Evolutionary conservation across 2,888 invertebrate genomes (phyloP).

Genomic region (Tipula helvola): DNA sequence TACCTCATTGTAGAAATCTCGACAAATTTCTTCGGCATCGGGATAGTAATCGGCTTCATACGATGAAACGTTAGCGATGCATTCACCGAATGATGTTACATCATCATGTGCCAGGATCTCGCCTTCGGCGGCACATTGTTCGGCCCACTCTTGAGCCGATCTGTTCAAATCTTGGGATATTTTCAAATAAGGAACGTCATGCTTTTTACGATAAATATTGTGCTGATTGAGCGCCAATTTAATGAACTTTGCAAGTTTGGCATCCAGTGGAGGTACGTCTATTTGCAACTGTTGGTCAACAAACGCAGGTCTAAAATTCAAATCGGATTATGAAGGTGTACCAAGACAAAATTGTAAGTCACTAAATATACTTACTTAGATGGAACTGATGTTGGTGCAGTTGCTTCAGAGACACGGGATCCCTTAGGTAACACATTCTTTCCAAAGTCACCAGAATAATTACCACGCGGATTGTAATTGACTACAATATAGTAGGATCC

Average conservation of each 20-base stretch:
- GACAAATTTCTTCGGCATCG: slow-evolving; percentile 5
- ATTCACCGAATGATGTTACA: neutral
- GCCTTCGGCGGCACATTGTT: slow-evolving; percentile 49
- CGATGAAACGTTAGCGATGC: neutral
- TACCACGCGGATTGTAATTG: slow-evolving; percentile 80
- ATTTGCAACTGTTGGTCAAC: neutral
- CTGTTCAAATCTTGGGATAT: slow-evolving; percentile 44
- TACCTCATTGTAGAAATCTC: slow-evolving; percentile 45
- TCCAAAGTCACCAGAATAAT: slow-evolving; percentile 63
- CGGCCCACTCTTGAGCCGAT: slow-evolving; percentile 58
- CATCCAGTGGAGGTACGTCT: neutral
- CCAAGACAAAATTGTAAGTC: neutral
- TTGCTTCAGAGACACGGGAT: neutral
- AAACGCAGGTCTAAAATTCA: neutral
- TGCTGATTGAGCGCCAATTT: slow-evolving; percentile 20
- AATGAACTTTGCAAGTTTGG: neutral
- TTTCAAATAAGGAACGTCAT: slow-evolving; percentile 35
- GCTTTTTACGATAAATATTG: slow-evolving; percentile 47
- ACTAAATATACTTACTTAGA: neutral
- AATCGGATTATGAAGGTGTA: neutral
- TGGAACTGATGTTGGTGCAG: neutral
- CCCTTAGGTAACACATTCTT: slow-evolving; percentile 55
- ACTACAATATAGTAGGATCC: slow-evolving; percentile 75
- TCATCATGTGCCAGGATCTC: slow-evolving; percentile 19
- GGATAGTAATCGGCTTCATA: neutral